These are phyloP conservation scores for Neodon shergylaensis DNA, from an alignment of 2,113 vertebrate species.

Conservation along the genomic window DNA sequence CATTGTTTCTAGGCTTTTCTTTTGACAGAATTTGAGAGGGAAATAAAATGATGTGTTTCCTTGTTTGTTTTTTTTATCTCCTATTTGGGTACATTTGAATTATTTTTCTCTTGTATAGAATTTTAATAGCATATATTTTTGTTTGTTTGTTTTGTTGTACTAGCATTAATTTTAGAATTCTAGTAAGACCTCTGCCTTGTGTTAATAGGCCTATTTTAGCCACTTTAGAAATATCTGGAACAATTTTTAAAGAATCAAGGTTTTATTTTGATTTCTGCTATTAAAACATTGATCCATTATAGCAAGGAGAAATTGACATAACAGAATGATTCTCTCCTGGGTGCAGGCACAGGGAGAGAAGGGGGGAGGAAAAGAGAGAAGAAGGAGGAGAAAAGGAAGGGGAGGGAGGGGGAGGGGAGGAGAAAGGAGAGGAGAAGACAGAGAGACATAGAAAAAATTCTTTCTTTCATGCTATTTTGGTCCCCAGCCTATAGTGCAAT, in stretches of 20 bases:
- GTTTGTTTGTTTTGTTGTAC: background rate
- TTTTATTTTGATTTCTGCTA: background rate
- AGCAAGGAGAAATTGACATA: background rate
- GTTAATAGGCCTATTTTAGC: background rate
- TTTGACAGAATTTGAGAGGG: background rate
- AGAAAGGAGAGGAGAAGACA: background rate
- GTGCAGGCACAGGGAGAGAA: background rate
- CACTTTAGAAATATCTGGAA: background rate
- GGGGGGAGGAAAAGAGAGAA: background rate
- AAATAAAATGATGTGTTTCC: background rate
- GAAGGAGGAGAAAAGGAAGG: fast-evolving
- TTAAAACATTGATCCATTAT: background rate
- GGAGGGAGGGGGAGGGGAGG: too few relatives aligned
- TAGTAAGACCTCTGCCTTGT: background rate
- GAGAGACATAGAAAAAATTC: background rate
- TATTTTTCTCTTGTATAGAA: background rate
- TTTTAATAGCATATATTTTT: background rate
- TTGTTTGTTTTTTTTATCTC: background rate
- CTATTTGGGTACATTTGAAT: background rate
- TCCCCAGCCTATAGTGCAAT: background rate
- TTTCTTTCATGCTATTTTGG: background rate
- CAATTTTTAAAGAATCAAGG: background rate
- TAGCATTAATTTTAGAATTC: background rate
- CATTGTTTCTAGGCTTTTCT: conserved; percentile 21
- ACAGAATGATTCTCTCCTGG: background rate